phyloP scores from a whole-genome alignment of 2,888 invertebrate genomes.

The Nasonovia ribisnigri region DNA sequence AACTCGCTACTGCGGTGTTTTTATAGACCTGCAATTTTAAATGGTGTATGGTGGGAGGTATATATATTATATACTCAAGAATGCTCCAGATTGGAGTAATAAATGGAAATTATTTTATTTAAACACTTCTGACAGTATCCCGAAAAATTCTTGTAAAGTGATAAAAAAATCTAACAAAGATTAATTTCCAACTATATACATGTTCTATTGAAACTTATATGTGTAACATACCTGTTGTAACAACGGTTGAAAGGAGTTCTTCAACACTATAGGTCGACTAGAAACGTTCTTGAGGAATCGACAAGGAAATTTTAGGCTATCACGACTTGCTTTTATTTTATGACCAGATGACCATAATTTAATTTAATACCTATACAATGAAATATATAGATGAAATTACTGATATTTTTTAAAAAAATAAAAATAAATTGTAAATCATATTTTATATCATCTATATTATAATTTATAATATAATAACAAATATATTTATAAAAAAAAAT shows the following conservation, averaged over 20 bases:
- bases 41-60: not conserved
- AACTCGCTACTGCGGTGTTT: not conserved
- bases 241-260: not conserved
- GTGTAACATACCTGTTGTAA: not conserved
- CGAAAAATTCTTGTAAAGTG: not conserved
- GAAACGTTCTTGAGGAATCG: not conserved
- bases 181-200: not conserved
- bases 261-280: not conserved
- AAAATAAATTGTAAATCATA: not conserved
- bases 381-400: not conserved
- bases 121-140: not conserved
- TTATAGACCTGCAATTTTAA: not conserved
- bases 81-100: not conserved
- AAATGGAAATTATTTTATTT: not conserved
- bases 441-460: not conserved
- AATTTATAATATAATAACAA: not conserved
- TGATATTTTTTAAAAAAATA: not conserved
- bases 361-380: not conserved
- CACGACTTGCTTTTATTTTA: not conserved
- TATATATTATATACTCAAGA: not conserved
- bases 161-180: not conserved
- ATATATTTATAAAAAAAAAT: not conserved
- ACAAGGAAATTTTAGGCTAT: not conserved
- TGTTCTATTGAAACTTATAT: not conserved
- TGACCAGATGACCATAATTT: not conserved